Conservation (phyloP, 2,113 vertebrate species). For the Sylvietta virens region DNA sequence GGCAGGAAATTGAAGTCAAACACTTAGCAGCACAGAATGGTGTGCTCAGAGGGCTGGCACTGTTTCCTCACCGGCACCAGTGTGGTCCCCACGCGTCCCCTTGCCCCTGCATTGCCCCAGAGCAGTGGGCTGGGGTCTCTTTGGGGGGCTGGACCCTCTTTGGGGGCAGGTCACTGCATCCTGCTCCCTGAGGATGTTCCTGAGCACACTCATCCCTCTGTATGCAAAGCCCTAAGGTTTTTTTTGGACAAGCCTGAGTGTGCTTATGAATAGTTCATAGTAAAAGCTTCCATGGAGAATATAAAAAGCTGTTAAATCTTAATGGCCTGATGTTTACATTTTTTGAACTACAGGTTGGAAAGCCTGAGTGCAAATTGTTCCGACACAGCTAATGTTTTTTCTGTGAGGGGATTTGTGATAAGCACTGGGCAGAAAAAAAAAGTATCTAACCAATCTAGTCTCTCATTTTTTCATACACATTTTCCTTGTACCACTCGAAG, state of each 20-base stretch:
- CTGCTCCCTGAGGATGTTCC: neutral
- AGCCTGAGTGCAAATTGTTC: constrained; percentile 13
- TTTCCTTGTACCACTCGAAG: neutral
- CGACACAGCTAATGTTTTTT: neutral
- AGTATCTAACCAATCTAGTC: neutral
- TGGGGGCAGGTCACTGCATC: neutral
- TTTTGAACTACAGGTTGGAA: constrained; percentile 40
- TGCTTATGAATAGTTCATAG: constrained; percentile 61
- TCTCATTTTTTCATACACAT: neutral
- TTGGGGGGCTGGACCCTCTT: neutral
- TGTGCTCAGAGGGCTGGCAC: neutral
- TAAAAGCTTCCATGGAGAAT: constrained; percentile 12
- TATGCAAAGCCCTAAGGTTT: neutral
- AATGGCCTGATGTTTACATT: constrained; percentile 36
- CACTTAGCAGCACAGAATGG: neutral
- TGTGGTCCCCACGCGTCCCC: neutral
- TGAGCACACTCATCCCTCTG: neutral
- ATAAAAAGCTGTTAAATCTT: constrained; percentile 55
- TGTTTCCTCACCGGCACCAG: neutral
- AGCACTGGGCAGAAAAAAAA: neutral
- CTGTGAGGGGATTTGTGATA: neutral
- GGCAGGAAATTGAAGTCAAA: neutral
- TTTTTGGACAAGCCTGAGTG: neutral
- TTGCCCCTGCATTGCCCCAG: neutral
- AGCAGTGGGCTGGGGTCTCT: neutral